A percentile compares a stretch with the other conserved stretches of the same genome.
Evolutionary conservation across 2,113 vertebrate species (phyloP).

Genomic region (Phoenicopterus ruber): DNA sequence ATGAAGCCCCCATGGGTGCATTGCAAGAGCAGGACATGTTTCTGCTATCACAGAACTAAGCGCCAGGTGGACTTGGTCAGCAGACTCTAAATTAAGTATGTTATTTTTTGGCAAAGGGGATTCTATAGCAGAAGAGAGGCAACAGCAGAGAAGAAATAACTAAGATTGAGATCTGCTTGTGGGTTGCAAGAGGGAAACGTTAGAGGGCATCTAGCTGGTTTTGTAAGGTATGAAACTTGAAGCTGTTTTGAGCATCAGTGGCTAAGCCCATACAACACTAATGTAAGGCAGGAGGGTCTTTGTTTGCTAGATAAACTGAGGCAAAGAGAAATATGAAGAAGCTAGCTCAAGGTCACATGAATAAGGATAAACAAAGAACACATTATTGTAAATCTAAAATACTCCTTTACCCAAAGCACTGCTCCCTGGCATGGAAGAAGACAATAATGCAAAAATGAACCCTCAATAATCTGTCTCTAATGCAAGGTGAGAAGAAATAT

Average conservation of each 20-base stretch:
- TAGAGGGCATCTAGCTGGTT: neutral
- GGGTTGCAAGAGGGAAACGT: neutral
- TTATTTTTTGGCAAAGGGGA: neutral
- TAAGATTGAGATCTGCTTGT: neutral
- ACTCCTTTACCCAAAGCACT: neutral
- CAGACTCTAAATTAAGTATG: neutral
- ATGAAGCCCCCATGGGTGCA: neutral
- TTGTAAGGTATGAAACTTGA: neutral
- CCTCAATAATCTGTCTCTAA: neutral
- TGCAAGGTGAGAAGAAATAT: neutral
- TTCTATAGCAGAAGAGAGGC: neutral
- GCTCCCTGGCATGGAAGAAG: neutral
- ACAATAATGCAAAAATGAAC: neutral
- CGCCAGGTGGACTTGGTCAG: neutral
- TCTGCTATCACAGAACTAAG: neutral
- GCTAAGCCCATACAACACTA: neutral
- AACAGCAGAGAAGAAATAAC: neutral
- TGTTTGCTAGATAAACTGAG: neutral
- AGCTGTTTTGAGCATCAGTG: neutral
- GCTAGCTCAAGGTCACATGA: neutral
- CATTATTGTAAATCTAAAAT: neutral
- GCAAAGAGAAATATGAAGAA: neutral
- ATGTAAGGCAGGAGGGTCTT: neutral
- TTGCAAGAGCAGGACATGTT: neutral
- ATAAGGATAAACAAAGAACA: neutral